Evolutionary conservation across 2,888 invertebrate species (phyloP), one percentile per base, ranked within the genome.

Genomic region (Cordilura impudica): DNA sequence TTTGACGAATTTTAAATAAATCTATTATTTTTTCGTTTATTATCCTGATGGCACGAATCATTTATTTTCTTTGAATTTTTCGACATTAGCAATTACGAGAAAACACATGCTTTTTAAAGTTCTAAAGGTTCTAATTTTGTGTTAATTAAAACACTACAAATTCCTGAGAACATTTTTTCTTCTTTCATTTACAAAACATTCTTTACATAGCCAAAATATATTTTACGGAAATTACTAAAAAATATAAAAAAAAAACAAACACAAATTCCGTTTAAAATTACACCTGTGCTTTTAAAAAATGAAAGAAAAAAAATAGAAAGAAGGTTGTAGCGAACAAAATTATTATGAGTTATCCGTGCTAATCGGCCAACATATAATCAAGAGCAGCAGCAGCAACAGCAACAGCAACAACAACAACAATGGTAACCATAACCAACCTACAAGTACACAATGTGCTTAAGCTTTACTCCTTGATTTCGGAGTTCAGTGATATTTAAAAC

Each of bases 281-380:
- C 70, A 78, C 74, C 74, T 74, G 78, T 26, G 53, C 49, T 1
- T 18, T 26, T 18, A 7, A 18, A 10, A 31, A 35, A 49, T 23
- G 21, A 35, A 18, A 58, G 56, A n/a, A n/a, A 7, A 18, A 10
- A 31, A 35, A 49, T 23, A 21, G 18, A 18, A 58, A 39, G 39
- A 18, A 43, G 53, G 53, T 5, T 53, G 51, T 35, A 63, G 35
- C 51, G 63, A 61, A 63, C 43, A 61, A 63, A 72, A 63, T 79
- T 75, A 79, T 79, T 79, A 79, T 79, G 79, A 79, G 66, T 79
- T 79, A 72, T 72, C 67, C 79, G 18, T 56, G 71, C 66, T 79
- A 75, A 79, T 75, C 75, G 79, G 49, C 71, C 71, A 79, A 71
- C 79, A 71, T 75, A 79, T 75, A 79, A 79, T 77, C 80, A 76